Percentiles rank a stretch among this genome's conserved stretches.
Evolutionary conservation across 37 sponge, comb jelly and placozoan species (phyloP).

Genomic region (Petrosia ficiformis): DNA sequence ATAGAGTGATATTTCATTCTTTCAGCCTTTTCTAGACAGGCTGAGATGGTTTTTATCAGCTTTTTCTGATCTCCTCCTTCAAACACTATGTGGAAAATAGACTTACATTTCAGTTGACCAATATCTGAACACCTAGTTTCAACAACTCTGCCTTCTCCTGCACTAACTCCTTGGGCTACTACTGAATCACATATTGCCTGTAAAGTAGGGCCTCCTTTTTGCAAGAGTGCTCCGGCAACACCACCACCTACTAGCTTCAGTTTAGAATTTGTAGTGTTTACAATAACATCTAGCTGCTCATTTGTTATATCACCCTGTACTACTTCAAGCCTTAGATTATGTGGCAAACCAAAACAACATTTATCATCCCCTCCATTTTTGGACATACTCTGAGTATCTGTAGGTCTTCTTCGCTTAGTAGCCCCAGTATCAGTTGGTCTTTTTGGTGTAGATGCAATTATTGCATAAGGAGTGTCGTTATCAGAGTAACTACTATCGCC

Average conservation of each 20-base stretch:
- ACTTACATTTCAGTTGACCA: slow-evolving; percentile 45
- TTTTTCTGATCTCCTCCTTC: slow-evolving; percentile 4
- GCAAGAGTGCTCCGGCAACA: slow-evolving; percentile 47
- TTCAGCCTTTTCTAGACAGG: slow-evolving; percentile 36
- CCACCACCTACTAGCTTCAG: slow-evolving; percentile 30
- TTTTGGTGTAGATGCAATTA: not conserved
- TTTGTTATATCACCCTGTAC: slow-evolving; percentile 55
- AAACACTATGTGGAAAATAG: slow-evolving; percentile 47
- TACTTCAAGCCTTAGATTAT: slow-evolving; percentile 11
- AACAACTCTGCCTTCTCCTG: slow-evolving; percentile 36
- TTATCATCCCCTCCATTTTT: not conserved
- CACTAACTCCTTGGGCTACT: not conserved
- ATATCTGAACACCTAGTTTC: slow-evolving; percentile 28
- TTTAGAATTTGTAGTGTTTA: slow-evolving; percentile 37
- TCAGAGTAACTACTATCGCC: not conserved
- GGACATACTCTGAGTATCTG: not conserved
- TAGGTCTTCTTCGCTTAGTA: not conserved
- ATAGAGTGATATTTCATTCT: slow-evolving; percentile 22
- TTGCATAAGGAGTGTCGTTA: not conserved
- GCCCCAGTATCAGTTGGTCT: not conserved
- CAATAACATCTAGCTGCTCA: slow-evolving; percentile 45
- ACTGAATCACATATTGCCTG: slow-evolving; percentile 28
- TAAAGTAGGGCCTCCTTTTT: slow-evolving; percentile 50
- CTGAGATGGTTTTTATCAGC: slow-evolving; percentile 9
- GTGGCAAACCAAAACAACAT: not conserved